These are phyloP conservation scores for Drosophila fulvimacula DNA, from an alignment of 2,888 invertebrate species.

Conservation along the genomic window DNA sequence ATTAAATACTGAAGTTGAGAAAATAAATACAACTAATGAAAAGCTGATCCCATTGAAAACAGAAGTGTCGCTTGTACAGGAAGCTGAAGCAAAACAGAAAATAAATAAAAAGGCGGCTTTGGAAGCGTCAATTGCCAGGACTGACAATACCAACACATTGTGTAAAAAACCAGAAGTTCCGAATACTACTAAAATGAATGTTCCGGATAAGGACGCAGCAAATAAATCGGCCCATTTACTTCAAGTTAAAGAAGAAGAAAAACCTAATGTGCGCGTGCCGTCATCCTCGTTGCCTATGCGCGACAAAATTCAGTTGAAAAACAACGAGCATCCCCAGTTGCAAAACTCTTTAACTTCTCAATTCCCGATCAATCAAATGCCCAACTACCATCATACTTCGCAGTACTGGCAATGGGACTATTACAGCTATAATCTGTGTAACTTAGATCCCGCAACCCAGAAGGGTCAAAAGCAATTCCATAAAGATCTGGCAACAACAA, in stretches of 20 bases:
- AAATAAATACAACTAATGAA: constrained; percentile 13
- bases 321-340: constrained; percentile 77
- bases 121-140: constrained; percentile 37
- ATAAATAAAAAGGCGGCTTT: constrained; percentile 36
- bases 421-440: constrained; percentile 87
- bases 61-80: constrained; percentile 16
- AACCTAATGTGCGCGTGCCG: constrained; percentile 50
- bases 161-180: constrained; percentile 50
- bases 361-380: constrained; percentile 88
- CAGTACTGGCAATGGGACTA: constrained; percentile 89
- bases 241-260: constrained; percentile 80
- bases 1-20: constrained; percentile 25
- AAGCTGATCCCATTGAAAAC: constrained; percentile 20
- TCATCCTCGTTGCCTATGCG: constrained; percentile 54
- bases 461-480: constrained; percentile 87
- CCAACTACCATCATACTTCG: constrained; percentile 88
- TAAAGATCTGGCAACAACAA: constrained; percentile 84
- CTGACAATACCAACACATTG: constrained; percentile 26
- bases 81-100: constrained; percentile 54
- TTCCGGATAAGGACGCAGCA: constrained; percentile 46
- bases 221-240: constrained; percentile 56
- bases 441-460: constrained; percentile 86
- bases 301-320: constrained; percentile 74
- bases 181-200: constrained; percentile 34
- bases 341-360: constrained; percentile 86